Base-by-base conservation (phyloP, 1,140 invertebrate genomes). In the Cydia amplana region DNA sequence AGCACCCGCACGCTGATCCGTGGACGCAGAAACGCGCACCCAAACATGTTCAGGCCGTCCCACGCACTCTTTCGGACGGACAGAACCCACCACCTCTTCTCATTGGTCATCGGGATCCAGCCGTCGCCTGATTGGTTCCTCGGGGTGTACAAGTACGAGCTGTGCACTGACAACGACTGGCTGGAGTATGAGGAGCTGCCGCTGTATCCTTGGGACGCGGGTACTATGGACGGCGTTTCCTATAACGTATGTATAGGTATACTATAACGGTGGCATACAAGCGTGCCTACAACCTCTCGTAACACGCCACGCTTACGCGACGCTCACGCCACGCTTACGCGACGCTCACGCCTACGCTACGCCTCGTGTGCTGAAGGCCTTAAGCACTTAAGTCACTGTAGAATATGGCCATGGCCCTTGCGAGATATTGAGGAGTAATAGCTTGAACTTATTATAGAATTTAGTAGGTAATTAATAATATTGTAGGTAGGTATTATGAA, bases 81-180 rank as follows among this genome's bases (percentile, higher is more conserved):
- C 65, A 82, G 83, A 18, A 80, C 80, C 12, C 87, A 92, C 72
- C 90, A 92, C 67, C 63, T 90, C 32, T 89, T 92, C 78, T 91
- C 90, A 16, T 73, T 90, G 16, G 80, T 83, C 1, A 82, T 91
- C 9, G 87, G 83, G 0, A 85, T 92, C 81, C 86, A 85, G 46
- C 90, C 90, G 0, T 91, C 89, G 0, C 90, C 90, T 0, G 90
- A 92, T 64, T 92, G 90, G 90, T 92, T 92, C 70, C 77, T 92
- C 9, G 90, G 90, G 0, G 85, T 85, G 0, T 82, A 85, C 12
- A 81, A 82, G 32, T 92, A 90, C 75, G 90, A 92, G 36, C 82
- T 92, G 0, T 92, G 90, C 43, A 85, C 84, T 12, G 72, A 85
- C 1, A 70, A 82, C 6, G 87, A 83, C 0, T 92, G 90, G 90